Evolutionary conservation across 2,113 vertebrate species (phyloP), one percentile per base, ranked within the genome.

Genomic region (Heterochromis multidens): DNA sequence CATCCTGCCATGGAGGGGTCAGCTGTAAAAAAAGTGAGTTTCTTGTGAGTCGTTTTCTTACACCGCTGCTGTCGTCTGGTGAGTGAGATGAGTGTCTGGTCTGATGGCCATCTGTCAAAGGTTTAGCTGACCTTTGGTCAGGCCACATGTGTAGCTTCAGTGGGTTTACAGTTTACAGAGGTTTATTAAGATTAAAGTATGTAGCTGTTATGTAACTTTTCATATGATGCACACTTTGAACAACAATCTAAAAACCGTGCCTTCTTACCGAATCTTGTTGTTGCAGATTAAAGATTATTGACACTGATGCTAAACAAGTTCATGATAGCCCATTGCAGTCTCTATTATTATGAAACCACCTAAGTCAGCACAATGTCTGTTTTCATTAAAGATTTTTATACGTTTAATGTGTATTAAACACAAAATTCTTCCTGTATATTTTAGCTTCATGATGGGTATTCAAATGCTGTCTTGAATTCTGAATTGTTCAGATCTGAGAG

Each of bases 1-100:
- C 58, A 56, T 82, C 86, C 77, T 79, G 77, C 83, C 88, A 95
- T 95, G 94, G 94, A 95, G 83, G 93, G 87, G 27, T 92, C 91
- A 79, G 58, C 84, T 83, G 61, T 84, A 46, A 95, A 87, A 80
- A 95, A 94, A 88, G 95, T 95, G 87, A 95, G 95, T 95, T 79
- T 10, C 46, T 57, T 16, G 16, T 23, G n/a, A n/a, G 19, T 33
- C 77, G 31, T 84, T 86, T 91, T 77, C 27, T 80, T 43, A 14
- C 3, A 37, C 6, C 1, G 46, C 46, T 27, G 40, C 57, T 70
- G 2, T 16, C 33, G 81, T 49, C 63, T 31, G 23, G 19, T 61
- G 67, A 80, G 23, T 33, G 54, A 83, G 37, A 72, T 78, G 60
- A 85, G 7, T 1, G n/a, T 74, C 49, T 59, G 74, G 60, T 77